Conservation (phyloP, 2,797 vertebrate species). For the Pristis pectinata region DNA sequence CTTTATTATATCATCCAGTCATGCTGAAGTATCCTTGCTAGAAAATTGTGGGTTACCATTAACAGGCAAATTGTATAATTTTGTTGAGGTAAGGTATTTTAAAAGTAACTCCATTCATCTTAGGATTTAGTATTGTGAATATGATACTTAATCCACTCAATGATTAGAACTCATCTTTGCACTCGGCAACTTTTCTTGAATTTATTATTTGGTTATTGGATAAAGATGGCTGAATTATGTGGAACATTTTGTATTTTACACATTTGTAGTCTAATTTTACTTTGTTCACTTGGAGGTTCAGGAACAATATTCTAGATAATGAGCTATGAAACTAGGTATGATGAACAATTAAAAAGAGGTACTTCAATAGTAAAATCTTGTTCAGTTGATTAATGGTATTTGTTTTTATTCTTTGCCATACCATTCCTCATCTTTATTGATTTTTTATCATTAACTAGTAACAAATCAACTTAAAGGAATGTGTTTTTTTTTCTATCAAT, state of each 20-base stretch:
- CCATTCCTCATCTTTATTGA: neutral
- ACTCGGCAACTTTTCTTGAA: slow-evolving; percentile 11
- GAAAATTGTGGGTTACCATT: neutral
- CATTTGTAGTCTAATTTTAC: neutral
- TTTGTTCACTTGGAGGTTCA: neutral
- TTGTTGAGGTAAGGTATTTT: neutral
- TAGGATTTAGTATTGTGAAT: neutral
- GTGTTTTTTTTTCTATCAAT: neutral
- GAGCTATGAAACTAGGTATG: neutral
- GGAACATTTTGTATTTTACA: neutral
- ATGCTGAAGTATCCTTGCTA: neutral
- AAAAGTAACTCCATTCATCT: neutral
- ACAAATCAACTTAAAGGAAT: neutral
- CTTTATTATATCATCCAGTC: neutral
- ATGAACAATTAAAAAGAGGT: neutral
- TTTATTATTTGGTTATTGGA: neutral
- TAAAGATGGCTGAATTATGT: neutral
- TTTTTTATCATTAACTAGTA: neutral
- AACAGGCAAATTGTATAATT: neutral
- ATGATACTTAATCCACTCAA: neutral
- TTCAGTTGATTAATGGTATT: neutral
- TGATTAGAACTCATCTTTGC: neutral
- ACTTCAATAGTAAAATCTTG: neutral
- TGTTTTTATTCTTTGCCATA: neutral
- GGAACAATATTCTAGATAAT: neutral